Evolutionary conservation across 2,113 vertebrate species (phyloP), one percentile per base, ranked within the genome.

Genomic region (Pagrus major): DNA sequence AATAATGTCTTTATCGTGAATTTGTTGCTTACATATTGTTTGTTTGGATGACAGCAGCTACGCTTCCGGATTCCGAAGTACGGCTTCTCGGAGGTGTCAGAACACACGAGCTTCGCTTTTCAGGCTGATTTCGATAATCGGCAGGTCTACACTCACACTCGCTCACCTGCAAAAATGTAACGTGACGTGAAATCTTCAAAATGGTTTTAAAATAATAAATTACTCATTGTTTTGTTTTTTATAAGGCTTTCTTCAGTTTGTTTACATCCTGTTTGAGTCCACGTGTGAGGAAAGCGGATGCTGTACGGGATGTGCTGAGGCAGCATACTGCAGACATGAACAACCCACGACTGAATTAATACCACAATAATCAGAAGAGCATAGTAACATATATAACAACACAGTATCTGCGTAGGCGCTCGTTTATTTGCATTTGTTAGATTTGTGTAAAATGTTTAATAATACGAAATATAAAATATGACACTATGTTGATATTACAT

Each of bases 21-120:
- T 88, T 66, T n/a, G 6, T 54, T 67, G 64, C 92, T 91, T 93
- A 90, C 90, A 93, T 91, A 20, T 77, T 90, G 51, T 46, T 84
- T 80, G 41, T 88, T 74, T 83, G n/a, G 81, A 21, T 82, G 37
- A 76, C 59, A 69, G 25, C 70, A 35, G 7, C 21, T 0, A 0
- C 0, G 33, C 78, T 93, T 93, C 91, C 92, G 77, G 85, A 23
- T 76, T 86, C 21, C 14, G 0, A 33, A 69, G 66, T 88, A 93
- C 86, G 83, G 91, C 35, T 41, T 4, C 47, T 25, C 52, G 14
- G 4, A 31, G 46, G 60, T 4, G 68, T 66, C 86, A 72, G 81
- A 78, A 44, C 0, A 20, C 0, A 0, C 0, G 0, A 8, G 3
- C 1, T 35, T 83, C 78, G 86, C 73, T 41, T 87, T 83, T 78